Conservation (phyloP, 2,888 invertebrate species). For the Hermaeophaga mercurialis region DNA sequence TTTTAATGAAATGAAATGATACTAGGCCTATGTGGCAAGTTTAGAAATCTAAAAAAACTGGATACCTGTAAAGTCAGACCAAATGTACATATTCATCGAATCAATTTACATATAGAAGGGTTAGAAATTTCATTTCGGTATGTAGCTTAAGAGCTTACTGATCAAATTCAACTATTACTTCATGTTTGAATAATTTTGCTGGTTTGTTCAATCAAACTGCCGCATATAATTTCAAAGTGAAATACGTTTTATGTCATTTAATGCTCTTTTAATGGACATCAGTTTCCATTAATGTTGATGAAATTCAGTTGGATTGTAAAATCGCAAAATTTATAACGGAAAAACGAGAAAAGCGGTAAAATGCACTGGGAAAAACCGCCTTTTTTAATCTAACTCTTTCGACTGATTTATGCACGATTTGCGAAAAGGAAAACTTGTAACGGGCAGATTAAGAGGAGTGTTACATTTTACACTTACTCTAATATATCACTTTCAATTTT, state of each 20-base stretch:
- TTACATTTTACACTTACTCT: constrained; percentile 5
- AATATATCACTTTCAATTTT: too few relatives aligned
- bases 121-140: not conserved
- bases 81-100: too few relatives aligned
- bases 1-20: too few relatives aligned
- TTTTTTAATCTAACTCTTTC: constrained; percentile 21
- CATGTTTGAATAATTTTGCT: constrained; percentile 14
- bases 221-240: constrained; percentile 23
- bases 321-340: constrained; percentile 24
- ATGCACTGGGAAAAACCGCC: constrained; percentile 17
- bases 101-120: not conserved
- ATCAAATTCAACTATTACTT: constrained; percentile 18
- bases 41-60: too few relatives aligned
- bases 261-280: constrained; percentile 25
- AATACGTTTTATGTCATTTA: constrained; percentile 25
- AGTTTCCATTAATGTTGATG: constrained; percentile 26
- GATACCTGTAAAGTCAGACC: too few relatives aligned
- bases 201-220: constrained; percentile 22
- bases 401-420: constrained; percentile 17
- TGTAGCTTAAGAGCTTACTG: constrained; percentile 14
- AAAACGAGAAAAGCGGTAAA: constrained; percentile 19
- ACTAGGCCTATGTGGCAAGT: too few relatives aligned
- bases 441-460: not conserved
- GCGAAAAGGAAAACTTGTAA: constrained; percentile 11
- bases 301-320: constrained; percentile 23